phyloP scores from a whole-genome alignment of 2,113 vertebrate species.

The Peromyscus polionotus region DNA sequence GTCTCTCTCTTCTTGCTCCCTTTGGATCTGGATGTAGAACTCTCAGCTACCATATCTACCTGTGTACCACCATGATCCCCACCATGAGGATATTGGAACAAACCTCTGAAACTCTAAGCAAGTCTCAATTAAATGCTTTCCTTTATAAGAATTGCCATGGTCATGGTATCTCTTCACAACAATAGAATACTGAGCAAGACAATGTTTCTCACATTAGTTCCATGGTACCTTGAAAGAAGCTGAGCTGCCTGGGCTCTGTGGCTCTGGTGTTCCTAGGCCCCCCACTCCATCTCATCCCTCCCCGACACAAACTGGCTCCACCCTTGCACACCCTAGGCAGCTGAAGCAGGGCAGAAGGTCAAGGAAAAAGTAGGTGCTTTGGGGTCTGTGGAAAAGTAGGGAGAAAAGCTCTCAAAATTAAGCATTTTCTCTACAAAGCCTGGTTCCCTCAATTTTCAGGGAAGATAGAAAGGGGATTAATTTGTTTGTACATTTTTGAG shows the following conservation, averaged over 20 bases:
- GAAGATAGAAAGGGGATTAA: not conserved
- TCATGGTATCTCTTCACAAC: not conserved
- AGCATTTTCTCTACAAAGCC: not conserved
- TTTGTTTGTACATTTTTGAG: not conserved
- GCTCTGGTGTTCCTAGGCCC: too few species aligned
- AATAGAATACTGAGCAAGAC: not conserved
- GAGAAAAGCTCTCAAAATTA: not conserved
- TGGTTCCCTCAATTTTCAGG: not conserved
- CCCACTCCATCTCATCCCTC: too few species aligned
- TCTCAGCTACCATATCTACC: not conserved
- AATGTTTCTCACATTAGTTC: not conserved
- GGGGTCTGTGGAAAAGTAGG: too few species aligned
- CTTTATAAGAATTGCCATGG: not conserved
- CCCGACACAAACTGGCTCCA: too few species aligned
- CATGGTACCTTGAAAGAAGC: too few species aligned
- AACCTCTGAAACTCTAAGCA: not conserved
- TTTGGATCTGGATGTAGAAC: not conserved
- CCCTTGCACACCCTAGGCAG: too few species aligned
- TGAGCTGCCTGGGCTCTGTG: too few species aligned
- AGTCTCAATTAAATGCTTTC: too few species aligned
- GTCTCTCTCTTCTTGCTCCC: not conserved
- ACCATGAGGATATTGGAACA: not conserved
- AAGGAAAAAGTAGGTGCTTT: too few species aligned
- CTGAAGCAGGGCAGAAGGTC: too few species aligned
- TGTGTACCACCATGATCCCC: not conserved